Percentiles rank a stretch among this genome's conserved stretches.
phyloP scores from a whole-genome alignment of 2,797 vertebrate genomes.

The Sphenodon punctatus region DNA sequence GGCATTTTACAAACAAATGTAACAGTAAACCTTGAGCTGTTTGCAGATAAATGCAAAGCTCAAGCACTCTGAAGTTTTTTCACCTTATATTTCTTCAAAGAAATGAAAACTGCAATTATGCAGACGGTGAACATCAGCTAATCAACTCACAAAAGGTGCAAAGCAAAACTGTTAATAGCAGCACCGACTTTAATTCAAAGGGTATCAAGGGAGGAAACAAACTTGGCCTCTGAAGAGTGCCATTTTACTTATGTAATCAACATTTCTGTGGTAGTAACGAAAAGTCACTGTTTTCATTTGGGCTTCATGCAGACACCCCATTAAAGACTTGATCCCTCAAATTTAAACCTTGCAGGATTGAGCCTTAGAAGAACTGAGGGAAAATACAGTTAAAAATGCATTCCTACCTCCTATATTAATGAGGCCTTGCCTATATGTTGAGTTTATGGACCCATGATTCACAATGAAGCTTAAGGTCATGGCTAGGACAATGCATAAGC shows the following conservation, averaged over 20 bases:
- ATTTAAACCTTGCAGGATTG: no score
- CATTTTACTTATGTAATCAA: constrained; percentile 43
- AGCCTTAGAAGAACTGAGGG: no score
- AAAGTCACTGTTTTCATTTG: not conserved
- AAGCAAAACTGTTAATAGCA: constrained; percentile 27
- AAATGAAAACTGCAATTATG: constrained; percentile 57
- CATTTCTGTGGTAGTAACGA: not conserved
- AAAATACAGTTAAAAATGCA: no score
- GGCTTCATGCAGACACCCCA: no score
- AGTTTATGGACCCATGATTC: constrained; percentile 38
- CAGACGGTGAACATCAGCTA: constrained; percentile 43
- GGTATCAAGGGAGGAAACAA: constrained; percentile 17
- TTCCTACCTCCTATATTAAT: no score
- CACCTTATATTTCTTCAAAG: constrained; percentile 55
- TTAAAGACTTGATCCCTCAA: no score
- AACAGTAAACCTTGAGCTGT: constrained; percentile 54
- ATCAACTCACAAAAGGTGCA: constrained; percentile 30
- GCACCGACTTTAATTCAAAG: constrained; percentile 37
- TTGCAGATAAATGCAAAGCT: constrained; percentile 43
- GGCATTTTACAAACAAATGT: constrained; percentile 61
- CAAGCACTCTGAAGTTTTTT: constrained; percentile 39
- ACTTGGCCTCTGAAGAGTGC: constrained; percentile 15
- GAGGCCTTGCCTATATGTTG: constrained; percentile 27
- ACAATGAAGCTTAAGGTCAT: constrained; percentile 22
- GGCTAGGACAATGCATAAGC: no score